Percentiles rank a stretch among this genome's conserved stretches.
Conservation (phyloP, 2,113 vertebrate genomes). For the Neotragus pygmaeus region DNA sequence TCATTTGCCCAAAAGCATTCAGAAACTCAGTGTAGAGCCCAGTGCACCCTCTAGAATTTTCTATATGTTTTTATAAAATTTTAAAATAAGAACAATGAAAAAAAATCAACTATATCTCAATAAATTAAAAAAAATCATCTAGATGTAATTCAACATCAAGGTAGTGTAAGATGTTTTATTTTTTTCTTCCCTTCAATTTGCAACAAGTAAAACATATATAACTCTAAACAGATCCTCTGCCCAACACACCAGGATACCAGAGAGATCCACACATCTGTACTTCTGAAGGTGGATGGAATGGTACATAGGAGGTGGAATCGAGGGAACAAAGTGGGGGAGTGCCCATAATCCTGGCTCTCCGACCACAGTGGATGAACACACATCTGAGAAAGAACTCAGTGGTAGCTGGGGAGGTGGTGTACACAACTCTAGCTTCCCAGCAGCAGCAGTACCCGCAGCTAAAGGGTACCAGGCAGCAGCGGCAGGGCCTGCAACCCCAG, state of each 20-base stretch:
- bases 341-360: not conserved
- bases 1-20: not conserved
- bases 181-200: not conserved
- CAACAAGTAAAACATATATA: not conserved
- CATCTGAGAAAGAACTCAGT: not conserved
- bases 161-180: not conserved
- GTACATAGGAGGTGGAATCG: not conserved
- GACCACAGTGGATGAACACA: not conserved
- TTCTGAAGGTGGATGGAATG: not conserved
- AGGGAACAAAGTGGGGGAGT: not conserved
- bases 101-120: not conserved
- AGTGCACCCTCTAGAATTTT: not conserved
- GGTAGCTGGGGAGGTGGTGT: not conserved
- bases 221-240: not conserved
- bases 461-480: not conserved
- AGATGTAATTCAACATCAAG: not conserved
- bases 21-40: not conserved
- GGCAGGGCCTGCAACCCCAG: not conserved
- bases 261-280: not conserved
- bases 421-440: not conserved
- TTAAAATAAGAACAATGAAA: not conserved
- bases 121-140: not conserved
- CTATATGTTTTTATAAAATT: not conserved
- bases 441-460: not conserved
- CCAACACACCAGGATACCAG: not conserved